Conservation (phyloP, 1,140 invertebrate genomes). For the Anastatus disparis region DNA sequence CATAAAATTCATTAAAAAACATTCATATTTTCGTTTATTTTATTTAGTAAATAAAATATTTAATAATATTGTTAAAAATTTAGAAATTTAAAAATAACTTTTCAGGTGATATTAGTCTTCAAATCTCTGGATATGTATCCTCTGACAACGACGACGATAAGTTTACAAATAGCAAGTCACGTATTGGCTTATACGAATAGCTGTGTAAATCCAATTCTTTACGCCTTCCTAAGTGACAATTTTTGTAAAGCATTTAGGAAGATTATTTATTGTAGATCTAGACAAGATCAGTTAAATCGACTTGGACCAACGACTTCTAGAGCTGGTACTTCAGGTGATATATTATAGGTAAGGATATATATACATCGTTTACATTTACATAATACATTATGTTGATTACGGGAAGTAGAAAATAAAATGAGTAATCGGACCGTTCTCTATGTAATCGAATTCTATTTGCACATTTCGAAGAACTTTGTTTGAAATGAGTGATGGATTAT, state of each 20-base stretch:
- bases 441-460: no score
- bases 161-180: slow-evolving; percentile 86
- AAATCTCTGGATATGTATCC: slow-evolving; percentile 81
- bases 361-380: no score
- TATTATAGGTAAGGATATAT: slow-evolving; percentile 58
- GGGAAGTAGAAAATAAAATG: no score
- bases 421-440: no score
- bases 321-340: slow-evolving; percentile 59
- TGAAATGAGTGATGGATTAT: no score
- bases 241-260: slow-evolving; percentile 87
- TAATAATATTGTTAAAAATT: no score
- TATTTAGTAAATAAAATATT: no score
- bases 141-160: slow-evolving; percentile 71
- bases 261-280: slow-evolving; percentile 68
- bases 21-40: no score
- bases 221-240: slow-evolving; percentile 90
- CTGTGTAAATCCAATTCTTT: slow-evolving; percentile 95
- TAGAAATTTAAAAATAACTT: no score
- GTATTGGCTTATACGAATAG: slow-evolving; percentile 96
- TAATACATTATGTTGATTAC: no score
- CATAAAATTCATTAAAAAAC: no score
- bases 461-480: no score
- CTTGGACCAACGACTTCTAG: slow-evolving; percentile 59
- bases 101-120: slow-evolving; percentile 81
- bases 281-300: slow-evolving; percentile 50